phyloP scores from a whole-genome alignment of 2,888 invertebrate species.

The Harpagoxenus sublaevis region DNA sequence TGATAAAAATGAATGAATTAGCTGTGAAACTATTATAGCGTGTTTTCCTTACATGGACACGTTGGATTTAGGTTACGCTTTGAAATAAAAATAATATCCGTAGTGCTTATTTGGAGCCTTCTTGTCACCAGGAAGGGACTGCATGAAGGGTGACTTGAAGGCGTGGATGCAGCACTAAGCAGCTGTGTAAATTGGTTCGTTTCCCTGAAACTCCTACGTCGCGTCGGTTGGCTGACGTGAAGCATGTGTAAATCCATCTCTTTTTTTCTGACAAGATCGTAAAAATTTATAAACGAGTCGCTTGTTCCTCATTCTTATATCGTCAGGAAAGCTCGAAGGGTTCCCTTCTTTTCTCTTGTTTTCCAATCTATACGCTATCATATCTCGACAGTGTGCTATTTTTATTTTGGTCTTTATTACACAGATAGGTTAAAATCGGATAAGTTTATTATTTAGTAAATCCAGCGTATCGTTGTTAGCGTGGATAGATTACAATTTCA shows the following conservation, averaged over 20 bases:
- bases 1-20: background rate
- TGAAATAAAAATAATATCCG: slow-evolving; percentile 26
- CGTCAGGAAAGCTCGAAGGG: background rate
- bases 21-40: background rate
- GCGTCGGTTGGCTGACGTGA: background rate
- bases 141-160: slow-evolving; percentile 32
- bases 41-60: background rate
- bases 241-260: slow-evolving; percentile 52
- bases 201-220: slow-evolving; percentile 49
- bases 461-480: background rate
- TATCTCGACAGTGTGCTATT: background rate
- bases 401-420: background rate
- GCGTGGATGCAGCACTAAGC: slow-evolving; percentile 32
- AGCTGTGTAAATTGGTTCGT: slow-evolving; percentile 67
- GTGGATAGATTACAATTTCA: background rate
- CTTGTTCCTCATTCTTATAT: slow-evolving; percentile 16
- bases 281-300: slow-evolving; percentile 48
- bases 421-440: background rate
- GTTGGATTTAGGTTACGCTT: background rate
- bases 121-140: slow-evolving; percentile 24
- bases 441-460: background rate
- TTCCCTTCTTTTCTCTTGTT: background rate
- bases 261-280: slow-evolving; percentile 51
- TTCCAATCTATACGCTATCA: background rate
- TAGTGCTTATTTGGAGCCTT: slow-evolving; percentile 21